Evolutionary conservation across 2,113 vertebrate genomes (phyloP).

Genomic region (Urocynchramus pylzowi): DNA sequence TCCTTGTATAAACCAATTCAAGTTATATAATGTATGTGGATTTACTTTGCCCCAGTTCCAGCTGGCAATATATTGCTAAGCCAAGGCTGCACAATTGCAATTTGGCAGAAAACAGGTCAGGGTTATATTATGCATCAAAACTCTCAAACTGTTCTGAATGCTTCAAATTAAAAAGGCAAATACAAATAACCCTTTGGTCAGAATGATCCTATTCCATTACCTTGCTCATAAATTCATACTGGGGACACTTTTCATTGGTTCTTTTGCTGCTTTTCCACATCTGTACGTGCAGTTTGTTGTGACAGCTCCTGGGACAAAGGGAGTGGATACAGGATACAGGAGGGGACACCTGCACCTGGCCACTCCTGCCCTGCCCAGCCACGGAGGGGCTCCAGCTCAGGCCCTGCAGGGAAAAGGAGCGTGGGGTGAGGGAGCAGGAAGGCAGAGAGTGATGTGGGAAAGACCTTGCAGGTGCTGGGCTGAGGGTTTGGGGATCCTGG

Average conservation of each 20-base stretch:
- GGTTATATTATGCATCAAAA: not conserved
- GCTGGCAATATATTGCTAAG: slow-evolving; percentile 35
- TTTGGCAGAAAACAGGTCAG: slow-evolving; percentile 50
- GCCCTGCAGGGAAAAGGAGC: fast-evolving
- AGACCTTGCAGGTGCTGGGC: fast-evolving
- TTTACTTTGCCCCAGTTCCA: slow-evolving; percentile 57
- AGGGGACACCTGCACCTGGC: not conserved
- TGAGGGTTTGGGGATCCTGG: not conserved
- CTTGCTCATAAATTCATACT: not conserved
- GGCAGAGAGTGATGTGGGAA: not conserved
- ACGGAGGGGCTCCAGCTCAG: not conserved
- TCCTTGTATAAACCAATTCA: slow-evolving; percentile 30
- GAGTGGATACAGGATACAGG: not conserved
- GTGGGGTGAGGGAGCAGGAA: not conserved
- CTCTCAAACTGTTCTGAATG: not conserved
- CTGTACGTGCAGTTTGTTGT: fast-evolving
- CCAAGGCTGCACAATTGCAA: slow-evolving; percentile 31
- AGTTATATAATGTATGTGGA: slow-evolving; percentile 56
- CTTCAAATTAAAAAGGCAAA: slow-evolving; percentile 6
- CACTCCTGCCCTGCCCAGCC: not conserved
- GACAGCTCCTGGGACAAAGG: not conserved
- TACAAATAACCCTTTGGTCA: not conserved
- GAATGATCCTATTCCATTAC: not conserved
- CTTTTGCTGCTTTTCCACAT: not conserved
- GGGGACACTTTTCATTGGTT: not conserved